These are phyloP conservation scores for Tenthredo distinguenda DNA, from an alignment of 2,888 invertebrate species.

Conservation along the genomic window DNA sequence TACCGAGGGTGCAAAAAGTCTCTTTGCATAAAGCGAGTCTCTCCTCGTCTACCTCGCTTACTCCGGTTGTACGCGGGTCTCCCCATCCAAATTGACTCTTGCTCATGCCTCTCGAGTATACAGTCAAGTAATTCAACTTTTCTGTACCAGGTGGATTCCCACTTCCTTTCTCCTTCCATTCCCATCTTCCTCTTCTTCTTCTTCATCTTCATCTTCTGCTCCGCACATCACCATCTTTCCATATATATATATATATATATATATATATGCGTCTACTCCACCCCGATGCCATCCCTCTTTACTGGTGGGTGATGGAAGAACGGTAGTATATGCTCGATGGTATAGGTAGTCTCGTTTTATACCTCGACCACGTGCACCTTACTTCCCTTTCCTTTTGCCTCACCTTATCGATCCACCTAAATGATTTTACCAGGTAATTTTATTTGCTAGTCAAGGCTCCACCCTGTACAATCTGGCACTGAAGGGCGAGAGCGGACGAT, in stretches of 20 bases:
- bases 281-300: background rate
- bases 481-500: constrained; percentile 34
- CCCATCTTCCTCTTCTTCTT: background rate
- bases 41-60: constrained; percentile 1
- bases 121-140: constrained; percentile 45
- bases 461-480: constrained; percentile 29
- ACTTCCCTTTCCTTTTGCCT: background rate
- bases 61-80: background rate
- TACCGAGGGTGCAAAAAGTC: constrained; percentile 47
- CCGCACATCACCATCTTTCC: background rate
- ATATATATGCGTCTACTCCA: background rate
- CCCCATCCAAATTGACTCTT: constrained; percentile 41
- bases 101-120: constrained; percentile 32
- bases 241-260: background rate
- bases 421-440: constrained; percentile 49
- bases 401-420: constrained; percentile 39
- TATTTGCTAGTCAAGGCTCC: constrained; percentile 45
- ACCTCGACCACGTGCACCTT: constrained; percentile 40
- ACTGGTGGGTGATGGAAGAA: background rate
- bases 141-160: constrained; percentile 32
- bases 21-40: constrained; percentile 50
- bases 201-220: background rate
- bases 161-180: background rate
- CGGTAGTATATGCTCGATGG: background rate
- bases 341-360: constrained; percentile 1